Base-by-base conservation (phyloP, 2,113 vertebrate species). In the Drymodes brunneopygia region DNA sequence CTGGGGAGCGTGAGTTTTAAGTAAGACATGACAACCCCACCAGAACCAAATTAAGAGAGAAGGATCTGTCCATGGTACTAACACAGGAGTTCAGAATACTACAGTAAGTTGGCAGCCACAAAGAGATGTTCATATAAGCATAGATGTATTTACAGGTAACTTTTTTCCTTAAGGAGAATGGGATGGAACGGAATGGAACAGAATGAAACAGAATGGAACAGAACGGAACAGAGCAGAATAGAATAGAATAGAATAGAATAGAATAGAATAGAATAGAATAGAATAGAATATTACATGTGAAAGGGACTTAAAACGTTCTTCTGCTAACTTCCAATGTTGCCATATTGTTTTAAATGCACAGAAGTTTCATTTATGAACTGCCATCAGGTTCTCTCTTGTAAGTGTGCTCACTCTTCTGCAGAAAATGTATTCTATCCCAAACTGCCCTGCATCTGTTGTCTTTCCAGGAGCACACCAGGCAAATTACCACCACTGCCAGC, bases 331-430 rank as follows among this genome's bases (percentile, higher is more conserved):
- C 6, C 23, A 19, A 4, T n/a, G 35, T 67, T 62, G 35, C 4
- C 81, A 47, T 77, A 71, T 69, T 94, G 62, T 53, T 94, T 71
- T 51, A 94, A 95, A 94, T n/a, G 51, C 53, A 72, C n/a, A 75
- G 75, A 92, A 94, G 38, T 93, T 79, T 79, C 27, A 56, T 92
- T 94, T 86, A 45, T 95, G 80, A 91, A 19, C 21, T 80, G 77
- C 45, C 58, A 90, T 36, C 82, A 94, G 79, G 24, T 25, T 48
- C 22, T 45, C 58, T 90, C 44, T 81, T 44, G 10, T 29, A 48
- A 44, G 48, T 51, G 35, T 72, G n/a, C 48, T 80, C 57, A 13
- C 29, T 89, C 23, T 88, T 38, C 74, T 69, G 48, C 28, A 67
- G 40, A 69, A 92, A 91, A 82, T 51, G 5, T 50, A 35, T 75